phyloP scores from a whole-genome alignment of 2,888 invertebrate genomes.

The Phyllotreta cruciferae region DNA sequence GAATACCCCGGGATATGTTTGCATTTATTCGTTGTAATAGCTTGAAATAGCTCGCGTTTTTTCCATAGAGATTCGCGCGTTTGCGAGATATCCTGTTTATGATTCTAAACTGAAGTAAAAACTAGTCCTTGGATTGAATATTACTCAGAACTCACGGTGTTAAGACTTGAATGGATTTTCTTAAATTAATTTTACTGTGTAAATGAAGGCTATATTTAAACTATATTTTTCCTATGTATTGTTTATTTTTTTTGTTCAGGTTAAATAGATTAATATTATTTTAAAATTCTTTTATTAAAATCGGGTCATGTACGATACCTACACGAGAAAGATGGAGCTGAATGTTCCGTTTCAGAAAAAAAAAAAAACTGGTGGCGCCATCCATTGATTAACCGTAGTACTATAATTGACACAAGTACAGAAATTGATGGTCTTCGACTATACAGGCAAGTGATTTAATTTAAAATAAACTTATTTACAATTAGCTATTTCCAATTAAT shows the following conservation, averaged over 20 bases:
- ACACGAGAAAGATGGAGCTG: no score
- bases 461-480: no score
- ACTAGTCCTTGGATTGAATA: slow-evolving; percentile 38
- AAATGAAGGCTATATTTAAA: slow-evolving; percentile 47
- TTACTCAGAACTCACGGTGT: slow-evolving; percentile 46
- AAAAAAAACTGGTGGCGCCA: no score
- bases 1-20: not conserved
- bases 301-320: no score
- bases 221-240: slow-evolving; percentile 47
- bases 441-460: no score
- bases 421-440: no score
- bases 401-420: no score
- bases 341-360: no score
- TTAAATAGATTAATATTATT: slow-evolving; percentile 47
- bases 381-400: no score
- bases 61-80: not conserved
- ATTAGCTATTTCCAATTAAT: no score
- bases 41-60: not conserved
- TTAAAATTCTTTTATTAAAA: slow-evolving; percentile 24
- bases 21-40: not conserved
- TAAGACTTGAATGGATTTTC: slow-evolving; percentile 45
- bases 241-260: slow-evolving; percentile 45
- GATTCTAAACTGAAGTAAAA: slow-evolving; percentile 11
- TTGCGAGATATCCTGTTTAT: not conserved
- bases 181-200: slow-evolving; percentile 46